These are phyloP conservation scores for Drosophila sordidula DNA, from an alignment of 2,888 invertebrate genomes.

Conservation along the genomic window DNA sequence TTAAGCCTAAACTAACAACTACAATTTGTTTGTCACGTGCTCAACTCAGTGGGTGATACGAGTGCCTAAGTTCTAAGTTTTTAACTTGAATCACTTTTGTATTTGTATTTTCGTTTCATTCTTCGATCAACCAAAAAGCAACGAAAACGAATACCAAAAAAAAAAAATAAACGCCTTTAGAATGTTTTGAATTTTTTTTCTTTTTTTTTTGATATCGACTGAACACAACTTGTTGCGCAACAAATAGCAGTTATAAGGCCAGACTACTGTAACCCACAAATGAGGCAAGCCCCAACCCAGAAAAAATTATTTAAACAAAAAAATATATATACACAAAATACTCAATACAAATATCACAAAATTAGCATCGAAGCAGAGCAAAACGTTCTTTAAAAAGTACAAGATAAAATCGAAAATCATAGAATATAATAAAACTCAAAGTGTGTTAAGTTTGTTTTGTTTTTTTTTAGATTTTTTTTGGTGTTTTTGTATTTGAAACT, in stretches of 20 bases:
- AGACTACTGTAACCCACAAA: constrained; percentile 7
- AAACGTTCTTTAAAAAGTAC: constrained; percentile 38
- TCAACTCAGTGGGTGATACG: constrained; percentile 69
- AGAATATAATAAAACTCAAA: constrained; percentile 76
- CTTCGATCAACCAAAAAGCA: constrained; percentile 23
- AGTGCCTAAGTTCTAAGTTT: constrained; percentile 78
- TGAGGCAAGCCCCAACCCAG: constrained; percentile 7
- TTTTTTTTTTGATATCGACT: constrained; percentile 61
- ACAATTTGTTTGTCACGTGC: constrained; percentile 75
- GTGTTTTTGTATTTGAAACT: constrained; percentile 63
- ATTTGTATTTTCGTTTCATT: constrained; percentile 56
- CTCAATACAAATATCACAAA: constrained; percentile 77
- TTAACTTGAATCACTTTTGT: constrained; percentile 77
- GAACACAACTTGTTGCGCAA: constrained; percentile 72
- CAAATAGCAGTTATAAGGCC: constrained; percentile 68
- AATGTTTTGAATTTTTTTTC: constrained; percentile 58
- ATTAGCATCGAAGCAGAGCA: constrained; percentile 77
- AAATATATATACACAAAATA: constrained; percentile 36
- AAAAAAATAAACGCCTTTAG: constrained; percentile 29
- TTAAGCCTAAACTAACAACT: constrained; percentile 66
- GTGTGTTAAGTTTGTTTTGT: constrained; percentile 53
- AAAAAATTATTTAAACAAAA: constrained; percentile 5
- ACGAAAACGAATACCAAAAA: constrained; percentile 13
- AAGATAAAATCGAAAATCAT: constrained; percentile 10
- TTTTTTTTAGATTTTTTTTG: constrained; percentile 45